phyloP scores from a whole-genome alignment of 2,888 invertebrate genomes.

The Tuberolachnus salignus region DNA sequence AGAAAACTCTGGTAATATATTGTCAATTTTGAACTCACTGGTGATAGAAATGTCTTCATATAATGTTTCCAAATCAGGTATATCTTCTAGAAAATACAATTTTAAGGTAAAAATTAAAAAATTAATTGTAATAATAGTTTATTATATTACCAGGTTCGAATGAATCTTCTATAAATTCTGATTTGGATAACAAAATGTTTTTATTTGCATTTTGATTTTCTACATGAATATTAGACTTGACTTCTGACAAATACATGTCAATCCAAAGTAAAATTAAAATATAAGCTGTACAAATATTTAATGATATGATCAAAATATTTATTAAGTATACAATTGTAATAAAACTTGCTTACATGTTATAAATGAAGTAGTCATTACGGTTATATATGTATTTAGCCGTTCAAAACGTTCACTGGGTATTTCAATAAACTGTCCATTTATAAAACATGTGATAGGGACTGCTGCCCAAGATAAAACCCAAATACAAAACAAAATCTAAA shows the following conservation, averaged over 20 bases:
- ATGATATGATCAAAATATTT: not conserved
- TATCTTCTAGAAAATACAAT: conserved; percentile 22
- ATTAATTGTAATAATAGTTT: not conserved
- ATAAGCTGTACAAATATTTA: conserved; percentile 25
- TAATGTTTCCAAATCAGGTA: conserved; percentile 41
- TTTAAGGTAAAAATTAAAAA: no score
- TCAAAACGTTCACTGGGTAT: conserved; percentile 36
- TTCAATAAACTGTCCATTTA: conserved; percentile 44
- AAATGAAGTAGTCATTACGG: conserved; percentile 38
- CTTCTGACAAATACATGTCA: conserved; percentile 36
- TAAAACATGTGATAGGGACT: conserved; percentile 46
- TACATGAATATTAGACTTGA: conserved; percentile 12
- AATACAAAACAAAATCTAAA: conserved; percentile 51
- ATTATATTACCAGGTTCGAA: conserved; percentile 41
- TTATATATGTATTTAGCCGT: conserved; percentile 42
- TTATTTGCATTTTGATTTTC: not conserved
- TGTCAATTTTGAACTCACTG: conserved; percentile 29
- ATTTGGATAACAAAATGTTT: not conserved
- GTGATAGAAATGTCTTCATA: conserved; percentile 46
- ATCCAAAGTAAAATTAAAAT: conserved; percentile 42
- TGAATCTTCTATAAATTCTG: conserved; percentile 6
- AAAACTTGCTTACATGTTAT: conserved; percentile 26
- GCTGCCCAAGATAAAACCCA: conserved; percentile 53
- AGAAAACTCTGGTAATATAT: conserved; percentile 1
- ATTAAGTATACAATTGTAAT: not conserved